Percentiles rank a stretch among this genome's conserved stretches.
Conservation (phyloP, 2,113 vertebrate species). For the Atrichornis clamosus region DNA sequence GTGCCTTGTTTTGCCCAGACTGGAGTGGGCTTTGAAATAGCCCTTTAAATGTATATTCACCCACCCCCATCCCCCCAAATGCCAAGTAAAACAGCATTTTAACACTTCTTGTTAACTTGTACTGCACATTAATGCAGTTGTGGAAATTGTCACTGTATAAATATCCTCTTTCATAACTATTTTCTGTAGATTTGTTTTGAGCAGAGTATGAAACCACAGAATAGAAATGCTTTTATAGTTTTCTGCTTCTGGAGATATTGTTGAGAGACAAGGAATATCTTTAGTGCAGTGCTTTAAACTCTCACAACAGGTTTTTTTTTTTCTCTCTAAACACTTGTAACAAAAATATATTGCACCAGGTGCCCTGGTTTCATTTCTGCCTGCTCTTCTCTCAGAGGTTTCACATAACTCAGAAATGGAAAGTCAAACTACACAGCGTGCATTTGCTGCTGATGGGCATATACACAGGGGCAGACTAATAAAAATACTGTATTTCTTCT, state of each 20-base stretch:
- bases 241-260: not conserved
- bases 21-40: not conserved
- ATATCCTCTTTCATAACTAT: not conserved
- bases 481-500: constrained; percentile 26
- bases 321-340: constrained; percentile 10
- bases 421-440: not conserved
- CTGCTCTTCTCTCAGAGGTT: constrained; percentile 9
- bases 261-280: not conserved
- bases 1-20: not conserved
- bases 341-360: constrained; percentile 46
- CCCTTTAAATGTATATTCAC: not conserved
- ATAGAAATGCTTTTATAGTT: not conserved
- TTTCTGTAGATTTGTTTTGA: not conserved
- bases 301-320: not conserved
- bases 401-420: constrained; percentile 36
- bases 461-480: not conserved
- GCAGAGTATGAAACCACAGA: not conserved
- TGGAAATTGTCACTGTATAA: not conserved
- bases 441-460: not conserved
- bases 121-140: not conserved
- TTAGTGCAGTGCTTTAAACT: not conserved
- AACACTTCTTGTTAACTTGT: not conserved
- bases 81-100: not conserved
- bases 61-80: not conserved
- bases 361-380: constrained; percentile 57